Evolutionary conservation across 2,797 vertebrate genomes (phyloP), one percentile per base, ranked within the genome.

Genomic region (Odontamblyopus lacepedii): DNA sequence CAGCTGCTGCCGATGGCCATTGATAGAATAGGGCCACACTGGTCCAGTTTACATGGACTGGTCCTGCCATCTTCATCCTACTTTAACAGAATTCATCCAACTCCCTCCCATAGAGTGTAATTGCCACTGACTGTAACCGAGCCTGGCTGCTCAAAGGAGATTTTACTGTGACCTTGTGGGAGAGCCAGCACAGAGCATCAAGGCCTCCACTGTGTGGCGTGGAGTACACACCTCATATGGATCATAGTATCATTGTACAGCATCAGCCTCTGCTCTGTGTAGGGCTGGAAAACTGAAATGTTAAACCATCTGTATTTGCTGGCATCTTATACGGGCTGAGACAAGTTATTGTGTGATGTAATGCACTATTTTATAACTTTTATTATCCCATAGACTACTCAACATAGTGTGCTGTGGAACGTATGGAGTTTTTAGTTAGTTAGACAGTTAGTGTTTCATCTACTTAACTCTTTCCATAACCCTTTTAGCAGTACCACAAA

Each of bases 111-210:
- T 48, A 48, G 11, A 12, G 12, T 55, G 18, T n/a, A 55, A 6
- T 16, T 60, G n/a, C 15, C n/a, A 60, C 26, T 29, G 27, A 29
- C 55, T 51, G 85, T 79, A 89, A 88, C 82, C 57, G 82, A 89
- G 77, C 77, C 77, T 44, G 70, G 29, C 30, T 71, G 69, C 32
- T 63, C 66, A 66, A 75, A 74, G 44, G 44, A 75, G 63, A 71
- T 67, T 81, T 78, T 71, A 7, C 5, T 69, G 68, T 82, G 83
- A 90, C 82, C 86, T 88, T 88, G 83, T 87, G 27, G 11, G 79
- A 85, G 69, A 75, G 74, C 7, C 16, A 63, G 57, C 55, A 68
- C 19, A 4, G 60, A 71, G 71, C 69, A 18, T 70, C 84, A 69
- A 75, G 64, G 55, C 68, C 30, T 44, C 55, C 76, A 73, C 67